Conservation (phyloP, 2,113 vertebrate genomes). For the Proterorhinus semilunaris region DNA sequence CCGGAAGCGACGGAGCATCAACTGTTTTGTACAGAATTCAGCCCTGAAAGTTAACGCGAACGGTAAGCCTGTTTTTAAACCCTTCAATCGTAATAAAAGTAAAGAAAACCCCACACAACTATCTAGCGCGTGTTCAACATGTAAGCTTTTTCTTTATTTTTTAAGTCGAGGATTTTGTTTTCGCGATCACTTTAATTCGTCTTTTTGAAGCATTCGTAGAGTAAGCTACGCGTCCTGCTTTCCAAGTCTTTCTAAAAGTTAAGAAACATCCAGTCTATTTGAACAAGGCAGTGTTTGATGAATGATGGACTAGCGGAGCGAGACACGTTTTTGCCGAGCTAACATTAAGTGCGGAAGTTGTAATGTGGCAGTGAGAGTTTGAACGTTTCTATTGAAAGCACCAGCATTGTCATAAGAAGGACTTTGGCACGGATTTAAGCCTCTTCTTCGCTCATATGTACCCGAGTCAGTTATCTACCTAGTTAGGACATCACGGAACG, state of each 20-base stretch:
- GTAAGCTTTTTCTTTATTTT: no score
- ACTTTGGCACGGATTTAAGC: neutral
- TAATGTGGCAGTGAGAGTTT: neutral
- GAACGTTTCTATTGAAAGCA: neutral
- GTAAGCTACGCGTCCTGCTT: neutral
- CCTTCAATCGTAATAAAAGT: neutral
- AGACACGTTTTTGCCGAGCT: neutral
- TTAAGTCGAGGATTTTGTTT: neutral
- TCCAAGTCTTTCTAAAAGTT: neutral
- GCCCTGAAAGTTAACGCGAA: conserved; percentile 5
- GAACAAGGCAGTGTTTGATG: no score
- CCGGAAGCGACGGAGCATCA: conserved; percentile 33
- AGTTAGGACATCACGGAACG: no score
- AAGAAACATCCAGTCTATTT: neutral
- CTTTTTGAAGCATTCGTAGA: neutral
- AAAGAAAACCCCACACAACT: neutral
- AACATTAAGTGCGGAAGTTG: conserved; percentile 31
- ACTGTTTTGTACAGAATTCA: neutral
- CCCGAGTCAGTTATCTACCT: neutral
- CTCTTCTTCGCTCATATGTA: neutral
- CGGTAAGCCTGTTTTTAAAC: conserved; percentile 31
- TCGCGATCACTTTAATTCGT: neutral
- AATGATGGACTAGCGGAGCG: no score
- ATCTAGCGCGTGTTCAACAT: neutral
- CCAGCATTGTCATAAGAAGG: neutral